Base-by-base conservation (phyloP, 2,888 invertebrate species). In the Cephus runcator region DNA sequence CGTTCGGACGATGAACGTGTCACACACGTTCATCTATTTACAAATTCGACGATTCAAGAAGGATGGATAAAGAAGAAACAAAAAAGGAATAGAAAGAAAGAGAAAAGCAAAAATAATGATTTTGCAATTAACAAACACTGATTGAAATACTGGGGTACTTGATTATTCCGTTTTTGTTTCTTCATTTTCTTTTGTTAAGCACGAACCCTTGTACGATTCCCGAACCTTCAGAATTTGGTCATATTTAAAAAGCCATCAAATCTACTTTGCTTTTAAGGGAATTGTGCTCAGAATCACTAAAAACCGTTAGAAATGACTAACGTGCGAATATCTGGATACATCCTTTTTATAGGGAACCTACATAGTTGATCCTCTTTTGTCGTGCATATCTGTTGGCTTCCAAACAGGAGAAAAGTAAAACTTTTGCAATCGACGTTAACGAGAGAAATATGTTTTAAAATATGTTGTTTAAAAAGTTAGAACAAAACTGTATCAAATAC, bases 181-280 rank as follows among this genome's bases (percentile, higher is more conserved):
- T 73, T 35, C 80, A 81, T 81, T 81, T 85, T 79, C 75, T 76
- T 83, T 84, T 83, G 79, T 56, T 23, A 56, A 15, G 9, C 9
- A 56, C 9, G 9, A 56, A 56, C 9, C 23, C 69, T 87, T 81
- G 75, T 82, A 84, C 79, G 83, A 81, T 84, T 83, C 81, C 83
- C 80, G 85, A 83, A 83, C 40, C 84, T 85, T 81, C 83, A 77
- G 82, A 83, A 84, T 81, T 81, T 83, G 82, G 31, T 77, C 56
- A 73, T 76, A 76, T 76, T 76, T 69, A 76, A 69, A 75, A 74
- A 76, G 69, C 75, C 77, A 56, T 12, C 35, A 30, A 68, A 75
- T 34, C 30, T 33, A 75, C 33, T 30, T 4, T n/a, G 69, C 34
- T 36, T 56, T 81, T 75, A 77, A 36, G 73, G 69, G 35, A 34